phyloP scores from a whole-genome alignment of 2,888 invertebrate genomes.

The Amiota communis region DNA sequence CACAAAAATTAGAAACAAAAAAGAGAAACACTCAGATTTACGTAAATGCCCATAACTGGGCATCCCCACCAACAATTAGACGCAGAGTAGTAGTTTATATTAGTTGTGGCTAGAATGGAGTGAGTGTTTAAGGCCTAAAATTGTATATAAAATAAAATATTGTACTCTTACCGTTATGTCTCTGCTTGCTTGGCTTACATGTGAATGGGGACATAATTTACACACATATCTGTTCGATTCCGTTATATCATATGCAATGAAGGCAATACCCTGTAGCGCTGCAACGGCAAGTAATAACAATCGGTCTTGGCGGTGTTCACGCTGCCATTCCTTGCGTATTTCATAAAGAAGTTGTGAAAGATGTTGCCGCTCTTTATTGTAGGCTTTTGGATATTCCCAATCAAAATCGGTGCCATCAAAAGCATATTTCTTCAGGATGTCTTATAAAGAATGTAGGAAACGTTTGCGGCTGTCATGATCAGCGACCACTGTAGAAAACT shows the following conservation, averaged over 20 bases:
- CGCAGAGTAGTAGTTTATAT: conserved; percentile 88
- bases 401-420: conserved; percentile 78
- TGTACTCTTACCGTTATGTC: too few relatives aligned
- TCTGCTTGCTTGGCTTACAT: conserved; percentile 72
- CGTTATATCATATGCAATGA: conserved; percentile 84
- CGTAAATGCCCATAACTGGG: conserved; percentile 91
- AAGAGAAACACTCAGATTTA: conserved; percentile 61
- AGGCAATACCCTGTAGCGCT: conserved; percentile 83
- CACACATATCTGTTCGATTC: conserved; percentile 85
- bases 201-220: conserved; percentile 89
- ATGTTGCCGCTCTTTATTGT: conserved; percentile 79
- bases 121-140: conserved; percentile 81
- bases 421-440: conserved; percentile 64
- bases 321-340: conserved; percentile 79
- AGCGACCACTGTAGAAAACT: conserved; percentile 82
- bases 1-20: background rate
- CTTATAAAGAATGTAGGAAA: conserved; percentile 76
- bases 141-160: background rate
- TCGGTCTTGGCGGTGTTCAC: conserved; percentile 75
- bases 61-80: conserved; percentile 86
- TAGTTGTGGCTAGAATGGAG: conserved; percentile 81
- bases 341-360: conserved; percentile 84
- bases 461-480: conserved; percentile 81
- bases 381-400: conserved; percentile 89
- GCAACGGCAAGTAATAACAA: conserved; percentile 86